Percentiles rank a stretch among this genome's conserved stretches.
Evolutionary conservation across 2,888 invertebrate genomes (phyloP).

Genomic region (Theretra japonica): DNA sequence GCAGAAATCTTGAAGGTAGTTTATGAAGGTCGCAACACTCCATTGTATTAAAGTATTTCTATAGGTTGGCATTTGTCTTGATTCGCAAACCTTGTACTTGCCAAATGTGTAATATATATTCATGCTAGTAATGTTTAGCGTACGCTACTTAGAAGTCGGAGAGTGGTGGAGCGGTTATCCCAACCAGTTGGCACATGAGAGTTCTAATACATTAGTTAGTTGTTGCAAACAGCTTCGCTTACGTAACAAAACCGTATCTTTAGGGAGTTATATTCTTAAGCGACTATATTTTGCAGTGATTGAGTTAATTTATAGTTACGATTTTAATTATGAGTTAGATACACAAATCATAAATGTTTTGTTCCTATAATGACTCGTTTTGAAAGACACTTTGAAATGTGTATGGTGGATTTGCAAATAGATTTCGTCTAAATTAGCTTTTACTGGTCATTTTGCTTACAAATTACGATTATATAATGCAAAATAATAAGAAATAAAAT

Average conservation of each 20-base stretch:
- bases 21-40: neutral
- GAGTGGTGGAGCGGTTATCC: neutral
- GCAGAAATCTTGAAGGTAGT: neutral
- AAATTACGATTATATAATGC: too few species aligned
- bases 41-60: neutral
- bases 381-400: too few species aligned
- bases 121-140: neutral
- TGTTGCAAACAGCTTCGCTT: neutral
- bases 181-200: slow-evolving; percentile 3
- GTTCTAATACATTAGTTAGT: neutral
- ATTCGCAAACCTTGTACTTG: neutral
- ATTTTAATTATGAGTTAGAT: neutral
- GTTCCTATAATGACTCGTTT: too few species aligned
- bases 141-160: neutral
- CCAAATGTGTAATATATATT: neutral
- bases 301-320: neutral
- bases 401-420: too few species aligned
- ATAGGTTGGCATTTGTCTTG: slow-evolving; percentile 1
- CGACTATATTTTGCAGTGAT: neutral
- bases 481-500: too few species aligned
- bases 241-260: neutral
- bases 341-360: neutral
- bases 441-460: too few species aligned
- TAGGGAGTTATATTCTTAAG: too few species aligned
- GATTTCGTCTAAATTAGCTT: too few species aligned